Evolutionary conservation across 2,113 vertebrate species (phyloP).

Genomic region (Tragelaphus strepsiceros): DNA sequence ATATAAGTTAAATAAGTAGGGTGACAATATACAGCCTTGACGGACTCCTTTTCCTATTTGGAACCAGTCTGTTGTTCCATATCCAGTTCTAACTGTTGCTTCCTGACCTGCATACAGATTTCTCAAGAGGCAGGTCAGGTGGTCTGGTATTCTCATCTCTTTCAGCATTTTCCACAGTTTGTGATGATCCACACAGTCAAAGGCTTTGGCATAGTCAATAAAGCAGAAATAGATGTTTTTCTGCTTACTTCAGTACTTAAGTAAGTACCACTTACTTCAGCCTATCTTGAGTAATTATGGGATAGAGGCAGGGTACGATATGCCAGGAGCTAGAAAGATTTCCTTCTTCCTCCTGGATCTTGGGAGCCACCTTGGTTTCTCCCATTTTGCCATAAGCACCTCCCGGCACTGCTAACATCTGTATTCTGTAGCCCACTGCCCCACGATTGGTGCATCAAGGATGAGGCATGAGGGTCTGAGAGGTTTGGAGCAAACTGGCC

Average conservation of each 20-base stretch:
- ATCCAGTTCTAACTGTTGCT: background rate
- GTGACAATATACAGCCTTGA: background rate
- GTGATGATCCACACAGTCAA: background rate
- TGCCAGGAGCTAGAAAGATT: background rate
- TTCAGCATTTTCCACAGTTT: background rate
- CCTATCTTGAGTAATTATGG: background rate
- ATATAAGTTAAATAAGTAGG: rapidly evolving
- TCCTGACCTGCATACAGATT: background rate
- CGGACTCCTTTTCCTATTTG: background rate
- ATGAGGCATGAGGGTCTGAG: background rate
- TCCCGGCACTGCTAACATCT: background rate
- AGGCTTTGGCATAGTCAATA: background rate
- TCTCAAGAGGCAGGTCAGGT: background rate
- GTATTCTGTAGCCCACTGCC: background rate
- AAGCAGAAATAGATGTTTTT: background rate
- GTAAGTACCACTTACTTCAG: background rate
- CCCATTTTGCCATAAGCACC: background rate
- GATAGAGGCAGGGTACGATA: background rate
- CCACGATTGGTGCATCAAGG: background rate
- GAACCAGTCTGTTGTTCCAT: background rate
- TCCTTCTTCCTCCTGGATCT: background rate
- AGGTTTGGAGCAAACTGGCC: background rate
- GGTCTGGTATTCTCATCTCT: background rate
- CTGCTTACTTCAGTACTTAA: background rate
- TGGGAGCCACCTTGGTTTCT: background rate